Base-by-base conservation (phyloP, 23 tunicate species). In the Styela plicata region DNA sequence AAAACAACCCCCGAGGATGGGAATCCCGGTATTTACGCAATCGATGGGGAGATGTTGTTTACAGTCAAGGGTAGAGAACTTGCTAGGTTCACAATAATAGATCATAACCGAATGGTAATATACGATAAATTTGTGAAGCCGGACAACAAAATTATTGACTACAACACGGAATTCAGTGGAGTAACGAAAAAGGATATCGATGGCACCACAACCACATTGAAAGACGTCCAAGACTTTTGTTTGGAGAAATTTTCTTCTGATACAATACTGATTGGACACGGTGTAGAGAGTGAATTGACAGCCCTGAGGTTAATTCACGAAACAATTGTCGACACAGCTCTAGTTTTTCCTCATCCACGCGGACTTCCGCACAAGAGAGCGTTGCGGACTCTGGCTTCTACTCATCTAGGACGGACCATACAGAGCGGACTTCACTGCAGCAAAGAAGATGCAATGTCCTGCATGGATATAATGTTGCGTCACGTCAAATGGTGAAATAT, bases 351-450 rank as follows among this genome's bases (percentile, higher is more conserved):
- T 16, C 97, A 92, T 32, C 69, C 83, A 36, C 75, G 86, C 13
- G 97, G 97, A 16, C 92, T 83, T 3, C 97, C 97, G 1, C 87
- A 79, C 52, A 92, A 92, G 80, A 91, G 97, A 28, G 88, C 91
- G 1, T 68, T 92, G 74, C 69, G 91, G 36, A 87, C 79, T 36
- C 36, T 92, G 29, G 80, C 84, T 81, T 73, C 80, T 3, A 91
- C 87, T 61, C 70, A 83, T 36, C 63, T 87, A 28, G 97, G 97
- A 2, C 73, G 83, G 2, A 63, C 84, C 35, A 92, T 92, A 5
- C 97, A 92, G 71, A 82, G 57, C 57, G 57, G 57, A 5, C 7
- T 13, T 44, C 95, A 90, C 74, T 86, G 85, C 75, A 79, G 89
- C 79, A 80, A 74, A 29, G 95, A 90, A 71, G 95, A 90, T 69